Evolutionary conservation across 2,797 vertebrate species (phyloP).

Genomic region (Gymnopithys bicolor): DNA sequence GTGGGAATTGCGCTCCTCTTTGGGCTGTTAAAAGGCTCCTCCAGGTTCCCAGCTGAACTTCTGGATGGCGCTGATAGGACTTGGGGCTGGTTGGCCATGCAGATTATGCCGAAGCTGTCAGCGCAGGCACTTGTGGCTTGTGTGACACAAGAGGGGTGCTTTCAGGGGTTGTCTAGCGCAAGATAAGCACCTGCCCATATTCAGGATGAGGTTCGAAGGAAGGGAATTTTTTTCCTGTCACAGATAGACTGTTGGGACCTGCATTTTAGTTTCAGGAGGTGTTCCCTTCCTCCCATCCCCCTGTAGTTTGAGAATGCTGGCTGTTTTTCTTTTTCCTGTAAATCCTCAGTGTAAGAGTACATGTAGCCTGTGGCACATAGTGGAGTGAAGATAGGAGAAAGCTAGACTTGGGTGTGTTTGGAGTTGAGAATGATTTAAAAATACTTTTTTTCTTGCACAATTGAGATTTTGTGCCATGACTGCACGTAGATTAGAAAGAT

Average conservation of each 20-base stretch:
- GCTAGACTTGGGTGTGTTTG: neutral
- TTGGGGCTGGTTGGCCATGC: neutral
- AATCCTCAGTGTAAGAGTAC: neutral
- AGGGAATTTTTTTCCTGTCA: neutral
- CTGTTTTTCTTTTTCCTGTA: no score
- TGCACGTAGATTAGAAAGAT: neutral
- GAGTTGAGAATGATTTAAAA: neutral
- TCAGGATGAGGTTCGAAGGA: neutral
- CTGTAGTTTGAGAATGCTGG: neutral
- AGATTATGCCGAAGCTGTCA: constrained; percentile 44
- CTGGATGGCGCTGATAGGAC: constrained; percentile 48
- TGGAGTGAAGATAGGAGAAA: neutral
- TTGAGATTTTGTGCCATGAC: neutral
- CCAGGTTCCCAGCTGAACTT: neutral
- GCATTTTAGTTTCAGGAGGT: neutral
- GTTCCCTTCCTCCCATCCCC: neutral
- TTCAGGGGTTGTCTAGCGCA: neutral
- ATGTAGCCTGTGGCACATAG: neutral
- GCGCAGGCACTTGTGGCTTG: neutral
- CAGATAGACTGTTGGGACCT: neutral
- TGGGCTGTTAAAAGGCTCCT: neutral
- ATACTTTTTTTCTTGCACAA: neutral
- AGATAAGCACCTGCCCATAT: neutral
- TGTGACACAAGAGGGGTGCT: neutral
- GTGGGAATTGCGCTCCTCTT: neutral